Evolutionary conservation across 2,797 vertebrate genomes (phyloP).

Genomic region (Lacerta viridis): DNA sequence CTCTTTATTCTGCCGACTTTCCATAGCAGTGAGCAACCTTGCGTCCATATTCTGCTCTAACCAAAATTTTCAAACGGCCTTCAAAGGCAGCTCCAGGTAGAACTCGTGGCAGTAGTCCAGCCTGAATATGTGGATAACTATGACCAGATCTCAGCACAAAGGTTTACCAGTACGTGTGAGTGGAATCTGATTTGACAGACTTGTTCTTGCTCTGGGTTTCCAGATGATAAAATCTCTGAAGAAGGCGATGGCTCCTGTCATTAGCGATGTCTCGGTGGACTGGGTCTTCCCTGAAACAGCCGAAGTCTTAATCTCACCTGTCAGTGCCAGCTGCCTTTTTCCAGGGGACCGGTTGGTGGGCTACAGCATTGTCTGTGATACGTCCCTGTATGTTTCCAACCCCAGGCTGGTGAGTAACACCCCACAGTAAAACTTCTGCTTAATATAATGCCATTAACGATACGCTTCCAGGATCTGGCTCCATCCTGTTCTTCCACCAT

Average conservation of each 20-base stretch:
- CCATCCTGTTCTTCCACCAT: not conserved
- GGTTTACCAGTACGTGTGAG: not conserved
- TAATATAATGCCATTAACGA: too few species aligned
- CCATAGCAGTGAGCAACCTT: not conserved
- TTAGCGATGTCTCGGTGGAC: conserved; percentile 93
- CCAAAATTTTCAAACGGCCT: not conserved
- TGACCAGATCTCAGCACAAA: too few species aligned
- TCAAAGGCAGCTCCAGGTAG: too few species aligned
- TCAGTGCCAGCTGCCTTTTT: conserved; percentile 90
- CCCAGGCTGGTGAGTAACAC: conserved; percentile 87
- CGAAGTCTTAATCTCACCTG: conserved; percentile 91
- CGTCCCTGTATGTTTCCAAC: conserved; percentile 86
- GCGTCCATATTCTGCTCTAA: not conserved
- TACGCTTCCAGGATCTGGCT: not conserved
- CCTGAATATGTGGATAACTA: not conserved
- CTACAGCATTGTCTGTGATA: conserved; percentile 90
- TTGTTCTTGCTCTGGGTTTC: conserved; percentile 1
- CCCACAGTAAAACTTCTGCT: not conserved
- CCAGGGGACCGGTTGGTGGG: conserved; percentile 92
- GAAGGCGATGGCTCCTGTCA: conserved; percentile 91
- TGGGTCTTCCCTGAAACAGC: conserved; percentile 95
- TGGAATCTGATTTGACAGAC: not conserved
- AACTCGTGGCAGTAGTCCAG: not conserved
- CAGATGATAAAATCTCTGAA: conserved; percentile 96
- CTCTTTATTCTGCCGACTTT: not conserved